phyloP scores from a whole-genome alignment of 1,140 invertebrate species.

The Carposina sasakii region DNA sequence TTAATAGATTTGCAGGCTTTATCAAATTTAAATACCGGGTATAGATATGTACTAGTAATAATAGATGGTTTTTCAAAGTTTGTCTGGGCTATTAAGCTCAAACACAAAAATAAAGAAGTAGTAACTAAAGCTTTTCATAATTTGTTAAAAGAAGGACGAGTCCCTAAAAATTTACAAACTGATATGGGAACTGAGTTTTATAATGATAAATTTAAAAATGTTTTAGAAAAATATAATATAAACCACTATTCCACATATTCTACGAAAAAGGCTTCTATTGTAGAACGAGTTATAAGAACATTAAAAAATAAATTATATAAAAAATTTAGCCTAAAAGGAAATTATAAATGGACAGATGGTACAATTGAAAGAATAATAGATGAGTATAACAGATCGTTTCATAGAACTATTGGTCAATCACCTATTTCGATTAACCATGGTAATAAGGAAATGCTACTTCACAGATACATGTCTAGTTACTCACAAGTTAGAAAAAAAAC shows the following conservation, averaged over 20 bases:
- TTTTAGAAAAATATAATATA: constrained; percentile 46
- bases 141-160: constrained; percentile 24
- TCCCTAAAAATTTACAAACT: constrained; percentile 58
- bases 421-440: constrained; percentile 42
- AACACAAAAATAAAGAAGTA: constrained; percentile 56
- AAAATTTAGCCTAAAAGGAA: constrained; percentile 53
- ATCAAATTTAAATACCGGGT: constrained; percentile 47
- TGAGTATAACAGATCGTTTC: constrained; percentile 56
- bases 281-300: constrained; percentile 64
- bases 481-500: constrained; percentile 15
- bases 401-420: constrained; percentile 56
- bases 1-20: constrained; percentile 46
- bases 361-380: constrained; percentile 41
- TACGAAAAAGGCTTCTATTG: constrained; percentile 57
- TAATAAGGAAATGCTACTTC: constrained; percentile 29
- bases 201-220: constrained; percentile 36
- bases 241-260: constrained; percentile 61
- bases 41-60: constrained; percentile 52
- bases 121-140: constrained; percentile 14
- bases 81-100: constrained; percentile 59
- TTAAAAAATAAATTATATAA: constrained; percentile 60
- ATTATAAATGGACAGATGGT: constrained; percentile 46
- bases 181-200: constrained; percentile 64
- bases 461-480: constrained; percentile 1
- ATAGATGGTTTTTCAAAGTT: constrained; percentile 41